A percentile compares a stretch with the other conserved stretches of the same genome.
phyloP scores from a whole-genome alignment of 2,113 vertebrate genomes.

The Poecile atricapillus region DNA sequence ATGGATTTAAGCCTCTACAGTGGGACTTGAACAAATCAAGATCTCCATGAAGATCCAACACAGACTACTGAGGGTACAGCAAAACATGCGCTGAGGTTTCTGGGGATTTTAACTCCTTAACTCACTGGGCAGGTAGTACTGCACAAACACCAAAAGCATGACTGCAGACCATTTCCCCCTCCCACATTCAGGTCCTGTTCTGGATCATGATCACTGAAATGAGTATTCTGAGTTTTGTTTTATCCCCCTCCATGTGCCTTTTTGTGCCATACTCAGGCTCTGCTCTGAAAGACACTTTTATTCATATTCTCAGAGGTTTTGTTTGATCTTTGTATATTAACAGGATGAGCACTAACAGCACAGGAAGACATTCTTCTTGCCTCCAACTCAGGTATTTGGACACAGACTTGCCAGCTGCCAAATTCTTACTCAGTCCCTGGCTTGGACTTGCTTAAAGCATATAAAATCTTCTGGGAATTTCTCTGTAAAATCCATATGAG shows the following conservation, averaged over 20 bases:
- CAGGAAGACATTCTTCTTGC: background rate
- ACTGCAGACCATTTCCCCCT: background rate
- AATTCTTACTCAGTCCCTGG: background rate
- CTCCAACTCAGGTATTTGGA: background rate
- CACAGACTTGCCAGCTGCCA: background rate
- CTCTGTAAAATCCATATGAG: background rate
- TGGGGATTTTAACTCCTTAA: background rate
- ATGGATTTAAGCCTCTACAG: background rate
- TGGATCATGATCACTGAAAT: background rate
- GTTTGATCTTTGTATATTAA: background rate
- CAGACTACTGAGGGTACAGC: background rate
- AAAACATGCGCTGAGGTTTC: accelerated
- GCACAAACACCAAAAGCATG: background rate
- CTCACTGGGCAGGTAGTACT: background rate
- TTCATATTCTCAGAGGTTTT: background rate
- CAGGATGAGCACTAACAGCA: background rate
- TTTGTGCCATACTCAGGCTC: background rate
- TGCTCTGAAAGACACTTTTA: background rate
- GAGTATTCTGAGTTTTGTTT: background rate
- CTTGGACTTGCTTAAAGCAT: background rate
- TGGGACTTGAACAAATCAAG: background rate
- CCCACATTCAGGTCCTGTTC: background rate
- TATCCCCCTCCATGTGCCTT: background rate
- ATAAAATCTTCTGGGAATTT: background rate
- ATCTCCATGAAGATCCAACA: background rate